Percentiles rank a stretch among this genome's conserved stretches.
Evolutionary conservation across 2,888 invertebrate species (phyloP).

Genomic region (Mesochorus sp.): DNA sequence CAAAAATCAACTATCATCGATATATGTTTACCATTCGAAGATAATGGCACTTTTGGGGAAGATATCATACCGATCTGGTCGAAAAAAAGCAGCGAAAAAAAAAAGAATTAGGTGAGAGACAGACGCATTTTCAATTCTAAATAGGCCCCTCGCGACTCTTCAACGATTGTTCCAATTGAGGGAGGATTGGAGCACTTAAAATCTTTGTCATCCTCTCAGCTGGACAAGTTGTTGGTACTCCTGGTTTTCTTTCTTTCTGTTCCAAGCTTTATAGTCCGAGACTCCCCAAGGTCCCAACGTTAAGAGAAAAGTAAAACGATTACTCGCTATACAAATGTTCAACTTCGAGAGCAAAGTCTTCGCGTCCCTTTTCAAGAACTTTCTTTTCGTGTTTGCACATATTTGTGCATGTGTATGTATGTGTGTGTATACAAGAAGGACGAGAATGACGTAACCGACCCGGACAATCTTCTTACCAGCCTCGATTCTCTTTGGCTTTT

Average conservation of each 20-base stretch:
- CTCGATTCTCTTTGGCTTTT: constrained; percentile 49
- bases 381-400: background rate
- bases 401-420: background rate
- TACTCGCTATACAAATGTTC: background rate
- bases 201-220: no score
- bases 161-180: constrained; percentile 52
- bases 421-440: background rate
- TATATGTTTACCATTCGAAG: no score
- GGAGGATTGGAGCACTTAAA: constrained; percentile 4
- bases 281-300: no score
- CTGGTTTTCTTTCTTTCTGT: no score
- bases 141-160: constrained; percentile 23
- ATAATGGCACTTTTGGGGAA: constrained; percentile 1
- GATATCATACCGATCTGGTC: background rate
- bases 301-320: no score
- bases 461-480: constrained; percentile 56
- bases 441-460: constrained; percentile 46
- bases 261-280: no score
- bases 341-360: constrained; percentile 4
- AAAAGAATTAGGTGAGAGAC: constrained; percentile 48
- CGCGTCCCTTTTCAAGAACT: background rate
- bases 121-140: constrained; percentile 27
- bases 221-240: no score
- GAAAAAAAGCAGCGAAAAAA: background rate
- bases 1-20: no score